Evolutionary conservation across 2,797 vertebrate species (phyloP).

Genomic region (Rousettus madagascariensis): DNA sequence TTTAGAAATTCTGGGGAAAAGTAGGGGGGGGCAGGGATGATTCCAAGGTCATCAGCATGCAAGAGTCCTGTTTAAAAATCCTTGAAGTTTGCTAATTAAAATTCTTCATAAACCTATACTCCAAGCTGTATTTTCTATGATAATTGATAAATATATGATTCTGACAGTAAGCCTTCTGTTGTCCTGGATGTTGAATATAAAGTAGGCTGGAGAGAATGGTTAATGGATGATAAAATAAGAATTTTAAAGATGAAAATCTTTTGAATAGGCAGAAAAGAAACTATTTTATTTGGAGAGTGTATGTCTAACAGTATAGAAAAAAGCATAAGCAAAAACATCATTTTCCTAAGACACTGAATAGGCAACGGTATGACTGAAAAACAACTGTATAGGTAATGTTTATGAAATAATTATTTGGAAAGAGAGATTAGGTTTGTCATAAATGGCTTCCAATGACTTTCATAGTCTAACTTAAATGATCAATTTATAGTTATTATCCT

Average conservation of each 20-base stretch:
- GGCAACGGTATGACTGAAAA: not conserved
- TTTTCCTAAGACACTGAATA: not conserved
- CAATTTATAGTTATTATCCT: not conserved
- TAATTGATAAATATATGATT: not conserved
- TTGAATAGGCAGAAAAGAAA: not conserved
- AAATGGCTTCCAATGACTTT: not conserved
- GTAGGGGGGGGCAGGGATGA: no score
- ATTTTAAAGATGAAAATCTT: not conserved
- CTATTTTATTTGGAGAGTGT: not conserved
- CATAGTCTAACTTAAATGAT: not conserved
- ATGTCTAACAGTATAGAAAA: not conserved
- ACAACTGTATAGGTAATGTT: not conserved
- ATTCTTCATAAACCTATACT: not conserved
- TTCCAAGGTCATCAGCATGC: not conserved
- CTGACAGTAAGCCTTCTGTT: not conserved
- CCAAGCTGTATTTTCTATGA: not conserved
- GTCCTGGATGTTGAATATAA: not conserved
- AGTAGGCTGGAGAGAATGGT: not conserved
- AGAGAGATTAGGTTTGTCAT: not conserved
- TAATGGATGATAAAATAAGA: not conserved
- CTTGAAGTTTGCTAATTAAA: not conserved
- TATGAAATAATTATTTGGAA: not conserved
- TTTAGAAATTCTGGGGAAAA: conserved; percentile 1
- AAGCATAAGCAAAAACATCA: not conserved
- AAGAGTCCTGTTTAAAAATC: not conserved